Conservation (phyloP, 2,888 invertebrate species). For the Erebia epiphron region DNA sequence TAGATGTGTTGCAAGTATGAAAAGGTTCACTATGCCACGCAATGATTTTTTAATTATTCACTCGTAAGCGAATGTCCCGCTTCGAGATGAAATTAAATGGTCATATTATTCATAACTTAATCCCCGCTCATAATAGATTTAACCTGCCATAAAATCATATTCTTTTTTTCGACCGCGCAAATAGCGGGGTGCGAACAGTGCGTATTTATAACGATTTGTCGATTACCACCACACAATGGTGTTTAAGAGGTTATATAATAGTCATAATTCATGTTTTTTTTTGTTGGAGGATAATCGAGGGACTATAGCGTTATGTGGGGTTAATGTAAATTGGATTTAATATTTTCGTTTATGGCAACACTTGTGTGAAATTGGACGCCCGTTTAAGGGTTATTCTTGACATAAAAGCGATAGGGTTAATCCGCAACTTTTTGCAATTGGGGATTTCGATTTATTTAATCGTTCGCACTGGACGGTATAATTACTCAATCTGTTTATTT, state of each 20-base stretch:
- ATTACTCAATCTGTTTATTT: conserved; percentile 39
- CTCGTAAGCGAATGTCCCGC: not conserved
- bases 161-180: conserved; percentile 64
- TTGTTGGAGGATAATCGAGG: conserved; percentile 66
- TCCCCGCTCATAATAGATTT: conserved; percentile 79
- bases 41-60: not conserved
- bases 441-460: conserved; percentile 39
- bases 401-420: conserved; percentile 63
- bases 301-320: conserved; percentile 54
- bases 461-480: conserved; percentile 28
- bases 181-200: conserved; percentile 68
- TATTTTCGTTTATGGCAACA: conserved; percentile 78
- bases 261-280: conserved; percentile 75
- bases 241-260: conserved; percentile 75
- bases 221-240: conserved; percentile 72
- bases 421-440: conserved; percentile 48
- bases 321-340: conserved; percentile 80
- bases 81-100: not conserved
- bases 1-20: not conserved
- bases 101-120: conserved; percentile 68
- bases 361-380: conserved; percentile 80
- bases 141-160: conserved; percentile 82
- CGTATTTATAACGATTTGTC: conserved; percentile 68
- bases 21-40: not conserved
- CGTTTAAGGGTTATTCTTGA: conserved; percentile 64